Conservation (phyloP, 23 tunicate species). For the Clavelina lepadiformis region DNA sequence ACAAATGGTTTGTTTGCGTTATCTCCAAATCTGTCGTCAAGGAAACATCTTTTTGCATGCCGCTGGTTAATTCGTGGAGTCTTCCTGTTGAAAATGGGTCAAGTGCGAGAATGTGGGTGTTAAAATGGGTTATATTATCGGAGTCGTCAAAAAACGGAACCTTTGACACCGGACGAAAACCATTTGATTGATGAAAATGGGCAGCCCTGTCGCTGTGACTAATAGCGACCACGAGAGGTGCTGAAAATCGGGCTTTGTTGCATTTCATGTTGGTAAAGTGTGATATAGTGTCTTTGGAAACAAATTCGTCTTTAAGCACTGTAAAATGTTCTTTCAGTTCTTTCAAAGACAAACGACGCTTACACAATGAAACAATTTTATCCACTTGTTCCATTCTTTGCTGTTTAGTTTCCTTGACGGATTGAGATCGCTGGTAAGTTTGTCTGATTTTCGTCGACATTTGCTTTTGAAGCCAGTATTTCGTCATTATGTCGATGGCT, state of each 20-base stretch:
- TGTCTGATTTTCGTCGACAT: neutral
- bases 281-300: neutral
- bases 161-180: slow-evolving; percentile 9
- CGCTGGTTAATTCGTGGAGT: neutral
- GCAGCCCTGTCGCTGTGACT: slow-evolving; percentile 48
- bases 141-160: slow-evolving; percentile 19
- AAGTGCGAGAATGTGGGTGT: slow-evolving; percentile 14
- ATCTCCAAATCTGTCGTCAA: too few relatives aligned
- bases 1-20: too few relatives aligned
- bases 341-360: neutral
- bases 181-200: slow-evolving; percentile 32
- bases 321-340: neutral
- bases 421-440: neutral
- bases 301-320: neutral
- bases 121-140: slow-evolving; percentile 15
- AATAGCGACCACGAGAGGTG: slow-evolving; percentile 34
- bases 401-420: neutral
- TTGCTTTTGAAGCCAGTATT: slow-evolving; percentile 40
- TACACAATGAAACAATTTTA: neutral
- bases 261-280: neutral
- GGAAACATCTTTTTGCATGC: too few relatives aligned
- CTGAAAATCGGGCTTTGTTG: too few relatives aligned
- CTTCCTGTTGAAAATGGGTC: slow-evolving; percentile 38
- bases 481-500: slow-evolving; percentile 56
- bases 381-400: neutral